Evolutionary conservation across 2,797 vertebrate species (phyloP).

Genomic region (Silurus lanzhouensis): DNA sequence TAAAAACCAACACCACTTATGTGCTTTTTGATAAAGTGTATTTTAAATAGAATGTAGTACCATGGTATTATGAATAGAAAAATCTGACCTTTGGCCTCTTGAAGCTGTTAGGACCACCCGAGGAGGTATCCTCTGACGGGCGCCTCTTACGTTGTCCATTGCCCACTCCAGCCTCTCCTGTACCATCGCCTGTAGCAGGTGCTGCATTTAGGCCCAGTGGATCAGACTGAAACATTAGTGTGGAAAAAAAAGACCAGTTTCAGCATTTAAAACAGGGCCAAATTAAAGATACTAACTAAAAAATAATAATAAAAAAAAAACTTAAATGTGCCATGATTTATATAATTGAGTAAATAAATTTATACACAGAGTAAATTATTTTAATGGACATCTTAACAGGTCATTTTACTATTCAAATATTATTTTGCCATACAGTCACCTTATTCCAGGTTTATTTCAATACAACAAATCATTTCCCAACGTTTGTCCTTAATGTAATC

Average conservation of each 20-base stretch:
- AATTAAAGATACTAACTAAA: not conserved
- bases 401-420: not conserved
- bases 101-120: constrained; percentile 76
- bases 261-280: not conserved
- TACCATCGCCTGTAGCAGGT: constrained; percentile 80
- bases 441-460: not conserved
- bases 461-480: not conserved
- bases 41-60: not conserved
- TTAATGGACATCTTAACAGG: not conserved
- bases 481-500: no score
- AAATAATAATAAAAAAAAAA: no score
- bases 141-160: constrained; percentile 86
- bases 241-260: not conserved
- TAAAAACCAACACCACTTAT: not conserved
- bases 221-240: constrained; percentile 80
- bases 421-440: not conserved
- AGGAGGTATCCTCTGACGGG: constrained; percentile 82
- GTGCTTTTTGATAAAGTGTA: not conserved
- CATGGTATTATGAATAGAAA: not conserved
- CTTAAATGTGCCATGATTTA: no score
- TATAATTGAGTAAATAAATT: no score
- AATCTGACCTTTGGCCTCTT: constrained; percentile 85
- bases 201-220: constrained; percentile 93
- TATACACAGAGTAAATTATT: not conserved
- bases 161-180: constrained; percentile 73